Conservation (phyloP, 2,113 vertebrate species). For the Mus spicilegus region DNA sequence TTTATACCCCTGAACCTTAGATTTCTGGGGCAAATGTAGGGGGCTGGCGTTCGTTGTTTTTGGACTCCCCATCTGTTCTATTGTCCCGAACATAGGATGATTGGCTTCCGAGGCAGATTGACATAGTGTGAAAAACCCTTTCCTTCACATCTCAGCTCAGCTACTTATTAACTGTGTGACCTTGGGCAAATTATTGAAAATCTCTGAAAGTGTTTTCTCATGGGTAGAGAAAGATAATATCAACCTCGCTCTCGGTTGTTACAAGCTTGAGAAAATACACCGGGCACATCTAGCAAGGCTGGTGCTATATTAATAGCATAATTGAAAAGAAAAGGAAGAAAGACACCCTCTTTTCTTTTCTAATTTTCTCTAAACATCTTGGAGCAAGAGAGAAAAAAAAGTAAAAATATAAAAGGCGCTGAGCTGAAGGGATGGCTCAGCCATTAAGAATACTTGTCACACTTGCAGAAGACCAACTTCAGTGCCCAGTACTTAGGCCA, state of each 20-base stretch:
- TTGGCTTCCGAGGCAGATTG: background rate
- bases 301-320: background rate
- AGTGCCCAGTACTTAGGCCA: background rate
- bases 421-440: background rate
- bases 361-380: conserved; percentile 7
- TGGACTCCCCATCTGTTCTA: conserved; percentile 28
- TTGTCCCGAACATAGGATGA: conserved; percentile 19
- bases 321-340: conserved; percentile 46
- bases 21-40: background rate
- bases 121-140: conserved; percentile 1
- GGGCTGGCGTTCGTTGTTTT: background rate
- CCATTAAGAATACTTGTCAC: background rate
- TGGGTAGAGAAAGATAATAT: conserved; percentile 54
- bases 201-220: conserved; percentile 61
- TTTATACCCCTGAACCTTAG: background rate
- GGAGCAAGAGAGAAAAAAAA: background rate
- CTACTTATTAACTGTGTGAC: conserved; percentile 76
- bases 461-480: background rate
- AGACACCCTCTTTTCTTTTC: background rate
- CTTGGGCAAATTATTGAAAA: conserved; percentile 69
- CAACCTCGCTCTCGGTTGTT: conserved; percentile 26
- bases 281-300: background rate
- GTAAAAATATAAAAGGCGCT: background rate
- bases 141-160: conserved; percentile 63
- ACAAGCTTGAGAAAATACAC: conserved; percentile 25